Base-by-base conservation (phyloP, 1,140 invertebrate species). In the Eciton burchellii region DNA sequence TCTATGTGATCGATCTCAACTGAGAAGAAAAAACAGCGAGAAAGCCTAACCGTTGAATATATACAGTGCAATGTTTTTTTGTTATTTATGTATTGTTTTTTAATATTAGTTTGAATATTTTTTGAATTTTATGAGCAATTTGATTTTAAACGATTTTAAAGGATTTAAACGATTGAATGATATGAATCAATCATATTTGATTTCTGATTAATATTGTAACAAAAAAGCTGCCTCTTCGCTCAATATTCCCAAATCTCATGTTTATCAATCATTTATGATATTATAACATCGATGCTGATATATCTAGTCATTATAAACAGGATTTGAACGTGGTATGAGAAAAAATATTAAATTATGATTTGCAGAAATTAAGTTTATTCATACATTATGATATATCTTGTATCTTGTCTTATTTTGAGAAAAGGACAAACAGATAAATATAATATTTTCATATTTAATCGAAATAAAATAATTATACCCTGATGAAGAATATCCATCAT, bases 1-100 rank as follows among this genome's bases (percentile, higher is more conserved):
- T 91, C n/a, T 91, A 90, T 68, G 89, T 88, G 49, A 91, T 91
- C 45, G 90, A 91, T 70, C 62, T 89, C 56, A 88, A 90, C 57
- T 90, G 19, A 77, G 6, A 57, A 24, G 12, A 24, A 21, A 56
- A 3, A 16, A 16, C 8, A 24, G 0, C 14, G 49, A 59, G 1
- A 14, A 47, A 29, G 29, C 21, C 8, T 11, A 63, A 19, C 35
- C 6, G 2, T 35, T 35, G 35, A 35, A 35, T 35, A 35, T 35
- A 35, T 35, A 35, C 35, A 35, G 35, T 26, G 24, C 21, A 21
- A 62, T 16, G 14, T 21, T 45, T 68, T 56, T 73, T 62, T 41
- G 1, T 72, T 62, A 49, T 43, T 21, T 82, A n/a, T 59, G 24
- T 73, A 24, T 24, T 11, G 3, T 41, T 45, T 11, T 14, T 11